Base-by-base conservation (phyloP, 2,888 invertebrate genomes). In the Aphrophora alni region DNA sequence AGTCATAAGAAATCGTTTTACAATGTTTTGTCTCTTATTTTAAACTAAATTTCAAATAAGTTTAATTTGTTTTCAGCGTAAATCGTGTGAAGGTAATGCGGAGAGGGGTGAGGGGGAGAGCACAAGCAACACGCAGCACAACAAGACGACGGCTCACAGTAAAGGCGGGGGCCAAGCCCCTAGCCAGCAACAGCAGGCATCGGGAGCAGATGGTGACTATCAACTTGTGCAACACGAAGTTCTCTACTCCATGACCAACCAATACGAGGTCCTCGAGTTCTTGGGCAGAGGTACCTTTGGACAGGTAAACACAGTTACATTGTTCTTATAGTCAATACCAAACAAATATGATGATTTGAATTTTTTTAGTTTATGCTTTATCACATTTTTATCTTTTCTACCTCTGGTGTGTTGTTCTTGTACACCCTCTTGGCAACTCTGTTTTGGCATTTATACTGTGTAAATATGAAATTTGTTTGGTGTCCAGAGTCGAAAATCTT, bases 251-350 rank as follows among this genome's bases (percentile, higher is more conserved):
- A 95, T 97, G 92, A 97, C 97, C 87, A 97, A 97, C 87, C 95
- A 98, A 91, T 98, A 94, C 89, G 93, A 86, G 83, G 99, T 99
- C 87, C 91, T 99, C 89, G 99, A 99, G 91, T 99, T 99, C 91
- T 93, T 99, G 88, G 99, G 99, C 86, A 95, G 99, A 86, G 99
- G 99, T 87, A 99, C 99, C 85, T 99, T 99, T 90, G 99, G 99
- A 85, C 93, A 94, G 89, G 91, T 90, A 85, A 86, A 85, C 69
- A 12, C 24, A 74, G 21, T n/a, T 80, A 26, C 38, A 0, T 24
- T 33, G n/a, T n/a, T n/a, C n/a, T n/a, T n/a, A n/a, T n/a, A n/a
- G n/a, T n/a, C n/a, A n/a, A n/a, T n/a, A n/a, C n/a, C n/a, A n/a
- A n/a, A n/a, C n/a, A n/a, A n/a, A n/a, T n/a, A n/a, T n/a, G n/a